These are phyloP conservation scores for Leptodirus hochenwartii DNA, from an alignment of 2,888 invertebrate species.

Conservation along the genomic window DNA sequence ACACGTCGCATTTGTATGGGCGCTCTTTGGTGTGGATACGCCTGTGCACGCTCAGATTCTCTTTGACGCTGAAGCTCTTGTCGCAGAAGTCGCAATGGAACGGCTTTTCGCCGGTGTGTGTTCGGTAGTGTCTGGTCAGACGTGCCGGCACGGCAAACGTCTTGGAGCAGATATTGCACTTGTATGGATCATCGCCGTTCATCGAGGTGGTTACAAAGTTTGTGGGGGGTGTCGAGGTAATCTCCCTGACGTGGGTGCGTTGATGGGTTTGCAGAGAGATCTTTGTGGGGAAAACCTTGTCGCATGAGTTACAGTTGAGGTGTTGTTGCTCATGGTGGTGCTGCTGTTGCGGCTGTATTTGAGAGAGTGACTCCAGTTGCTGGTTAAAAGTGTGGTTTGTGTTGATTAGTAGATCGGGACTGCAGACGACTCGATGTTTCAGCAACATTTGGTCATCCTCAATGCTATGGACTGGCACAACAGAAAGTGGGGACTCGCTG, in stretches of 20 bases:
- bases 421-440: constrained; percentile 35
- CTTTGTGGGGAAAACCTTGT: constrained; percentile 24
- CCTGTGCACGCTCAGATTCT: constrained; percentile 76
- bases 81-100: constrained; percentile 84
- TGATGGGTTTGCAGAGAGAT: constrained; percentile 22
- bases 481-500: constrained; percentile 26
- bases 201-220: constrained; percentile 23
- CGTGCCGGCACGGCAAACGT: constrained; percentile 82
- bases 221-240: no score
- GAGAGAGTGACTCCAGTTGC: constrained; percentile 6
- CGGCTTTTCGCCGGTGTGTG: constrained; percentile 81
- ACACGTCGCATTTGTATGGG: constrained; percentile 77
- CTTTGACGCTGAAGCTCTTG: constrained; percentile 84
- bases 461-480: constrained; percentile 20
- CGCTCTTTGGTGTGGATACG: constrained; percentile 84
- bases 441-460: constrained; percentile 11
- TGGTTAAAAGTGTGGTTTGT: constrained; percentile 9
- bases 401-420: constrained; percentile 35
- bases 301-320: constrained; percentile 28
- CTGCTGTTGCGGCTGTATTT: constrained; percentile 4
- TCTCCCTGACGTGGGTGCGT: constrained; percentile 16
- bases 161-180: constrained; percentile 78
- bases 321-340: constrained; percentile 10
- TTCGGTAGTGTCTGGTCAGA: constrained; percentile 68
- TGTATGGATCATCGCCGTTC: constrained; percentile 51